Conservation (phyloP, 2,888 invertebrate genomes). For the Tineola bisselliella region DNA sequence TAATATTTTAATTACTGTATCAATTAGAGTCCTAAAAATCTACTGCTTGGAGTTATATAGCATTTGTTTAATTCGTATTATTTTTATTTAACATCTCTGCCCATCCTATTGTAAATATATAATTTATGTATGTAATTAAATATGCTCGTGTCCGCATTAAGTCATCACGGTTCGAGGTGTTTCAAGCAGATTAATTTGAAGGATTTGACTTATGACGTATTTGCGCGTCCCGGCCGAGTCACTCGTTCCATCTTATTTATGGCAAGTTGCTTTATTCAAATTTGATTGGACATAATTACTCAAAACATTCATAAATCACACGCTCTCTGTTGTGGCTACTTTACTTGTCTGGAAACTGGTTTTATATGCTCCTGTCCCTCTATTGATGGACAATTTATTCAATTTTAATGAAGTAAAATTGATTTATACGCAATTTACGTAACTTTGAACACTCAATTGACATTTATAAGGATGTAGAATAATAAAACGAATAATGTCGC, state of each 20-base stretch:
- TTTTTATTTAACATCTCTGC: background rate
- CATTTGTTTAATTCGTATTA: too few relatives aligned
- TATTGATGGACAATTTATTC: slow-evolving; percentile 34
- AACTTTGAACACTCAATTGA: background rate
- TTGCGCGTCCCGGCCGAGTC: slow-evolving; percentile 35
- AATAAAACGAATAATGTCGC: slow-evolving; percentile 3
- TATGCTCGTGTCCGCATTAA: slow-evolving; percentile 56
- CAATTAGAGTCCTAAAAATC: too few relatives aligned
- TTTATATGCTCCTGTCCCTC: slow-evolving; percentile 17
- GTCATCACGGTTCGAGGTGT: slow-evolving; percentile 48
- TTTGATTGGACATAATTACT: slow-evolving; percentile 66
- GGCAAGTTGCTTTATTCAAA: slow-evolving; percentile 61
- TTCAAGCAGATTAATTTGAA: slow-evolving; percentile 52
- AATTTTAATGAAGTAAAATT: slow-evolving; percentile 36
- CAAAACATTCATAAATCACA: slow-evolving; percentile 63
- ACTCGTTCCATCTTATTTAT: slow-evolving; percentile 47
- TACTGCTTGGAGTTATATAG: too few relatives aligned
- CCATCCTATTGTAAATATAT: background rate
- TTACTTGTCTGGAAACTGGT: slow-evolving; percentile 44
- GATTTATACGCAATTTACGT: background rate
- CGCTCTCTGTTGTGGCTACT: slow-evolving; percentile 41
- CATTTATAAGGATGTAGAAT: slow-evolving; percentile 1
- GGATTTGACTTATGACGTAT: slow-evolving; percentile 58
- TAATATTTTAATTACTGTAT: too few relatives aligned
- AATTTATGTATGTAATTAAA: slow-evolving; percentile 37